Evolutionary conservation across 2,113 vertebrate genomes (phyloP), one percentile per base, ranked within the genome.

Genomic region (Hippocampus zosterae): DNA sequence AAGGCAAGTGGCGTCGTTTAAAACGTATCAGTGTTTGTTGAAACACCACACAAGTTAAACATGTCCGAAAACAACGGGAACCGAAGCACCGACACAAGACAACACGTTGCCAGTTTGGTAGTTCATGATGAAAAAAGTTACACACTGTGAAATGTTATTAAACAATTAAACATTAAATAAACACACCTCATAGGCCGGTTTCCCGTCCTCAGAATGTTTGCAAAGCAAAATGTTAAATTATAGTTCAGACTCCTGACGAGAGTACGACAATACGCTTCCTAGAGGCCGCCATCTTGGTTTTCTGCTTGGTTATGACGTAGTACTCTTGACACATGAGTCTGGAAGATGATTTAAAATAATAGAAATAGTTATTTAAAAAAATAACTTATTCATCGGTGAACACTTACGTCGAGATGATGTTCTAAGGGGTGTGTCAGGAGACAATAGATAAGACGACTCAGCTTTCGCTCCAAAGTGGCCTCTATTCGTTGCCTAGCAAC

Each of bases 401-500:
- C 23, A 42, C 42, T 42, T n/a, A 42, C 15, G 3, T 23, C 5
- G 16, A 27, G 7, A 2, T 65, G 23, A 21, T 11, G 18, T 18
- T 55, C 21, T 8, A n/a, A 12, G 59, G 33, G 18, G 19, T 19
- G 33, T 5, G 2, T 10, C 59, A 37, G 18, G 8, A 23, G 1
- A 25, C 2, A 65, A 65, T 13, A 44, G 5, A 48, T 9, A 16
- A 46, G 12, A 44, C n/a, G 15, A 42, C 21, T 25, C 13, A 18
- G n/a, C 15, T 29, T 29, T 27, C 8, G 8, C 27, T 19, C 19
- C 27, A 5, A 11, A 8, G 18, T 21, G 9, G 48, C 59, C 60
- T 44, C 42, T 61, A 8, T 10, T 12, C 29, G 84, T 89, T 85
- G 79, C 85, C 8, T 78, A 77, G 87, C 79, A 71, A 87, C 87